Percentiles rank a stretch among this genome's conserved stretches.
phyloP scores from a whole-genome alignment of 2,888 invertebrate species.

The Disparrhopalites patrizii region DNA sequence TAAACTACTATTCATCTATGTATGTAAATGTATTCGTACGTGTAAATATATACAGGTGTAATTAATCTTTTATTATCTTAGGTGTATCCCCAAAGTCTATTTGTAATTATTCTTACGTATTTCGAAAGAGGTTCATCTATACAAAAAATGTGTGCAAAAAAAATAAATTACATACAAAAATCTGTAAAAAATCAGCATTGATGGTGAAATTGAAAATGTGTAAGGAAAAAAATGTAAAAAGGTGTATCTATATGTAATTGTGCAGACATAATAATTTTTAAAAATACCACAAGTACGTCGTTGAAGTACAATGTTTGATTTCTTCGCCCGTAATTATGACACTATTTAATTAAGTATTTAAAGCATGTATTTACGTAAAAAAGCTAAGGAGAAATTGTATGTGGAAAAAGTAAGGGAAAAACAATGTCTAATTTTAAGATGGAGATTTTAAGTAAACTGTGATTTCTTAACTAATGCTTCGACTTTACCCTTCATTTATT shows the following conservation, averaged over 20 bases:
- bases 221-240: not conserved
- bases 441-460: slow-evolving; percentile 8
- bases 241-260: not conserved
- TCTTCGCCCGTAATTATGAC: no score
- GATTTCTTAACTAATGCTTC: slow-evolving; percentile 4
- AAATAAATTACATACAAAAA: not conserved
- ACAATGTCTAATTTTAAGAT: slow-evolving; percentile 2
- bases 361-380: no score
- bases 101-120: no score
- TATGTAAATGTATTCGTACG: no score
- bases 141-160: not conserved
- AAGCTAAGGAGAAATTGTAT: not conserved
- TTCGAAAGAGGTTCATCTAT: no score
- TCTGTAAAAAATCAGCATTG: no score
- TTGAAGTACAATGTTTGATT: not conserved
- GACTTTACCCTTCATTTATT: no score
- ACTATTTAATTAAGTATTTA: no score
- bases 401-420: not conserved
- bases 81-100: no score
- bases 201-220: not conserved
- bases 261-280: not conserved
- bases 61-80: no score
- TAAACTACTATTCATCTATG: no score
- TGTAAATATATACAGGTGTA: no score
- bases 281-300: not conserved